Base-by-base conservation (phyloP, 2,113 vertebrate genomes). In the Actinemys pallida region DNA sequence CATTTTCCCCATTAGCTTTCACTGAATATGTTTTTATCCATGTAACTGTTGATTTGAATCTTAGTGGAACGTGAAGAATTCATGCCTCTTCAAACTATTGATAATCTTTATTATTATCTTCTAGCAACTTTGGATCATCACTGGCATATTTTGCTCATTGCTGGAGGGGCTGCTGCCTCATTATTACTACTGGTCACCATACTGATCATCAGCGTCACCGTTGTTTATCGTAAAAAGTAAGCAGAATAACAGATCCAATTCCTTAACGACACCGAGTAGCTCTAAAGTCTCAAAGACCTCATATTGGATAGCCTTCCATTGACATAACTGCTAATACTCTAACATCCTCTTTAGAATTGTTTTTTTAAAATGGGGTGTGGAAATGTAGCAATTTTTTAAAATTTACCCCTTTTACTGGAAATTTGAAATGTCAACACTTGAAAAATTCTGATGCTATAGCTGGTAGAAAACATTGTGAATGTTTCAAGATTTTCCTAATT, bases 111-210 rank as follows among this genome's bases (percentile, higher is more conserved):
- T 93, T 86, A n/a, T 84, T 2, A 1, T 56, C 79, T 94, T 96
- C 86, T 90, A 95, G 90, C 12, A 87, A 24, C 42, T 89, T 93
- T 47, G 47, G 42, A 87, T 90, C 72, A n/a, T 35, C 69, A 75
- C n/a, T 45, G 53, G 10, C 10, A 92, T 87, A 88, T 79, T 59
- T 49, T 24, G 76, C 56, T 49, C n/a, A 25, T 81, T 89, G 62
- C 25, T 92, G 89, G 92, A 96, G 86, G 82, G 59, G 87, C 88
- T 95, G 92, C 83, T 91, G 72, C 86, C 87, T 4, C 57, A 35
- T 8, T 42, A 53, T 14, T 88, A 54, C 62, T 88, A 25, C 54
- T 92, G 13, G 25, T 94, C 65, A 29, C 72, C 31, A 52, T 56
- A 42, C 16, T 39, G 31, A 81, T 80, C 54, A 89, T 92, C 69